Evolutionary conservation across 2,797 vertebrate species (phyloP).

Genomic region (Sebastiscus albofasciatus): DNA sequence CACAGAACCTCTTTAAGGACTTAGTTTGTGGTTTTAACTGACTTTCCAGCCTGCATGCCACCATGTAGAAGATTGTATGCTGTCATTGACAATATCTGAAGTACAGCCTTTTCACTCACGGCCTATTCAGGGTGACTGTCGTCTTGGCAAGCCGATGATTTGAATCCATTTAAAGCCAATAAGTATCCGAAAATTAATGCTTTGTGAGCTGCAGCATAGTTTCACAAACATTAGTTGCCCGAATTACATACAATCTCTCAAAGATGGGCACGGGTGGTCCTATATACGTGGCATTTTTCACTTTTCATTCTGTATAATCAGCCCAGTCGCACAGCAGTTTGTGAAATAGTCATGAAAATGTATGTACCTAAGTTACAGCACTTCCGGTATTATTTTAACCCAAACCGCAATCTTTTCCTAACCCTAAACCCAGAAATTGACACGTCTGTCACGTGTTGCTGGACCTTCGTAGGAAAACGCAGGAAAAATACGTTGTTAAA

Average conservation of each 20-base stretch:
- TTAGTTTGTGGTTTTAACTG: conserved; percentile 35
- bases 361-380: too few relatives aligned
- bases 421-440: too few relatives aligned
- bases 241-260: conserved; percentile 27
- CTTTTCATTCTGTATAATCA: neutral
- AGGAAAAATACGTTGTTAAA: too few relatives aligned
- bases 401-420: too few relatives aligned
- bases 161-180: conserved; percentile 30
- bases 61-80: conserved; percentile 31
- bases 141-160: conserved; percentile 20
- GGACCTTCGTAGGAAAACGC: too few relatives aligned
- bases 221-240: conserved; percentile 29
- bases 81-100: conserved; percentile 42
- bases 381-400: too few relatives aligned
- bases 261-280: conserved; percentile 19
- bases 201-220: conserved; percentile 9
- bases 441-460: too few relatives aligned
- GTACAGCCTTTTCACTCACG: neutral
- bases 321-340: too few relatives aligned
- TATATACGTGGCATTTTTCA: conserved; percentile 1
- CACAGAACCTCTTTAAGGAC: conserved; percentile 19
- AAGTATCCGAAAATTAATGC: conserved; percentile 24
- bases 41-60: conserved; percentile 22
- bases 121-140: conserved; percentile 18
- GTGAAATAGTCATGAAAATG: too few relatives aligned